These are phyloP conservation scores for Xanthorhoe spadicearia DNA, from an alignment of 2,888 invertebrate species.

Conservation along the genomic window DNA sequence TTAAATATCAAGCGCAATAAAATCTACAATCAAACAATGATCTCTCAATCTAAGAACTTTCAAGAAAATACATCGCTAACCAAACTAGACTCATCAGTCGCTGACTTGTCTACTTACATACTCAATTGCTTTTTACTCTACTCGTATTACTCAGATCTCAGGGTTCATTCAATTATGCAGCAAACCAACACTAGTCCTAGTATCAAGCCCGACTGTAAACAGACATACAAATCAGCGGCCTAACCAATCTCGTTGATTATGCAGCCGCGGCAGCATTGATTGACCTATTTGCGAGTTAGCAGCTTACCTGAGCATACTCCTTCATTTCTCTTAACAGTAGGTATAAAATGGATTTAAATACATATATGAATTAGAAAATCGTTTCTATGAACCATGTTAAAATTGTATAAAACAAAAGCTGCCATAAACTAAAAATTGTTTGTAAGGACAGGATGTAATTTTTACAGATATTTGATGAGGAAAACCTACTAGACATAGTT, in stretches of 20 bases:
- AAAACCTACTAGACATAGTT: too few relatives aligned
- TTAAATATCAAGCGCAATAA: too few relatives aligned
- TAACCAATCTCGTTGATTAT: conserved; percentile 38
- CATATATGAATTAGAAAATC: conserved; percentile 81
- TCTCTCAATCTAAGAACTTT: too few relatives aligned
- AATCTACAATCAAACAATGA: too few relatives aligned
- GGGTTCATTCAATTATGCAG: conserved; percentile 10
- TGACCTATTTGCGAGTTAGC: conserved; percentile 43
- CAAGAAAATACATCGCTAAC: too few relatives aligned
- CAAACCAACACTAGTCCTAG: not conserved
- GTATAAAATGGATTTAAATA: too few relatives aligned
- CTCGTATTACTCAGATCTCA: not conserved
- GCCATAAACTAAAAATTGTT: too few relatives aligned
- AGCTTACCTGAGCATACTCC: conserved; percentile 86
- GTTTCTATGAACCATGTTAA: not conserved
- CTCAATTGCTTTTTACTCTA: not conserved
- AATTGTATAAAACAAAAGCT: not conserved
- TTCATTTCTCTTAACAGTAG: conserved; percentile 93
- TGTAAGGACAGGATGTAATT: too few relatives aligned
- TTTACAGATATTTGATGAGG: too few relatives aligned
- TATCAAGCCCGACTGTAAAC: conserved; percentile 16
- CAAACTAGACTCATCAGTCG: not conserved
- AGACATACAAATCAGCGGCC: conserved; percentile 27
- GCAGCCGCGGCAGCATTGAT: conserved; percentile 36
- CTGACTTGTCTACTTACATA: not conserved